Conservation (phyloP, 2,113 vertebrate species). For the Gymnocephalus cernua region DNA sequence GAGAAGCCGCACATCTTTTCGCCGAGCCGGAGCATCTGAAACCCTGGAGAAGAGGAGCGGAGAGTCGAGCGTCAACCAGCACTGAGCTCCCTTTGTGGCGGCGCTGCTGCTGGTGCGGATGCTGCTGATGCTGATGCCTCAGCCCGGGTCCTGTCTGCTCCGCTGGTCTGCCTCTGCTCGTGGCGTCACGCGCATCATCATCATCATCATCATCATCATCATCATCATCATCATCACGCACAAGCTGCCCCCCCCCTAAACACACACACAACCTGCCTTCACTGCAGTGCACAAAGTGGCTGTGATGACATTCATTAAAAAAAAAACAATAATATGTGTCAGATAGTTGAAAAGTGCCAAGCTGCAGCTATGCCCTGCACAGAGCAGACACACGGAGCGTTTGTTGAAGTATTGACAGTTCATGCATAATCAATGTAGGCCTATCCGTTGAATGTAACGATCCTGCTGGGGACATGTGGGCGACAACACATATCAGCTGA, state of each 20-base stretch:
- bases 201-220: constrained; percentile 66
- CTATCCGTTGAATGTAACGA: not conserved
- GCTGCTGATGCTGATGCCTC: constrained; percentile 53
- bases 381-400: not conserved
- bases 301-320: constrained; percentile 29
- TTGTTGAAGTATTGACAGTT: not conserved
- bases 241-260: constrained; percentile 31
- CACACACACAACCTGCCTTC: constrained; percentile 33
- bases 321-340: constrained; percentile 8
- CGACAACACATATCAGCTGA: not conserved
- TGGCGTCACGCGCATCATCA: constrained; percentile 79
- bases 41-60: constrained; percentile 45
- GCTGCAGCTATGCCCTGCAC: constrained; percentile 19
- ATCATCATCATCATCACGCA: constrained; percentile 65
- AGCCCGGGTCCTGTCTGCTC: constrained; percentile 68
- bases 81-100: constrained; percentile 63
- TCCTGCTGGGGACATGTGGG: not conserved
- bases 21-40: constrained; percentile 75
- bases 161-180: constrained; percentile 61
- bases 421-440: not conserved
- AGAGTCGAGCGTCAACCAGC: constrained; percentile 49
- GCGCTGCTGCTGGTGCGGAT: constrained; percentile 45
- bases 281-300: constrained; percentile 63
- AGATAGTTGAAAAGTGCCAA: not conserved
- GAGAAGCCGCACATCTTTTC: constrained; percentile 77